Percentiles rank a stretch among this genome's conserved stretches.
phyloP scores from a whole-genome alignment of 2,888 invertebrate species.

The Venusia cambrica region DNA sequence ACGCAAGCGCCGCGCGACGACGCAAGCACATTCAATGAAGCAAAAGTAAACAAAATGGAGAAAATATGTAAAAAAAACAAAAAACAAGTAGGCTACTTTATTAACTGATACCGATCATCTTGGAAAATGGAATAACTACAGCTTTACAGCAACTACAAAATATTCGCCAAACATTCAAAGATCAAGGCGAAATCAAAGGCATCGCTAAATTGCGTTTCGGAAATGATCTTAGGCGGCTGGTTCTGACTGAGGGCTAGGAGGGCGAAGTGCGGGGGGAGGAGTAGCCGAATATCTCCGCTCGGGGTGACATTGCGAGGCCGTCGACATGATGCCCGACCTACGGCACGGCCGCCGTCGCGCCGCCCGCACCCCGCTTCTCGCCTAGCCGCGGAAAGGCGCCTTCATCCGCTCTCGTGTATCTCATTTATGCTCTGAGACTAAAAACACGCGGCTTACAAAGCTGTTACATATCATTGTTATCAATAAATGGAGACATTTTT shows the following conservation, averaged over 20 bases:
- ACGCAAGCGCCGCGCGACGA: background rate
- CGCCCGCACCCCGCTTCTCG: slow-evolving; percentile 44
- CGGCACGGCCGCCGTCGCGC: slow-evolving; percentile 48
- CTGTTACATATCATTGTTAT: too few relatives aligned
- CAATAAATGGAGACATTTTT: too few relatives aligned
- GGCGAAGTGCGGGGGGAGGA: slow-evolving; percentile 37
- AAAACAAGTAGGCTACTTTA: too few relatives aligned
- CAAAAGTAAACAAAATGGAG: background rate
- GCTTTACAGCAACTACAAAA: background rate
- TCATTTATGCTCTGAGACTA: too few relatives aligned
- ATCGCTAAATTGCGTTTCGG: slow-evolving; percentile 52
- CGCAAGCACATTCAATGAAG: background rate
- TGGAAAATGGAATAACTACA: background rate
- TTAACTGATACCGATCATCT: too few relatives aligned
- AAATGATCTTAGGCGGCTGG: slow-evolving; percentile 54
- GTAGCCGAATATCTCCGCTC: slow-evolving; percentile 60
- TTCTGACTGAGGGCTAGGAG: slow-evolving; percentile 28
- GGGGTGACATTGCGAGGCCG: slow-evolving; percentile 76
- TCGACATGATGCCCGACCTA: slow-evolving; percentile 75
- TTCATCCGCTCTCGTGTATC: slow-evolving; percentile 42
- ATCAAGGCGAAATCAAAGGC: slow-evolving; percentile 35
- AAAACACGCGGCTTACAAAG: too few relatives aligned
- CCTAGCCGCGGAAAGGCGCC: slow-evolving; percentile 50
- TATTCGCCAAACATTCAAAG: slow-evolving; percentile 22
- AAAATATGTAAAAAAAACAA: background rate